These are phyloP conservation scores for Pseudois nayaur DNA, from an alignment of 2,113 vertebrate genomes.

Conservation along the genomic window DNA sequence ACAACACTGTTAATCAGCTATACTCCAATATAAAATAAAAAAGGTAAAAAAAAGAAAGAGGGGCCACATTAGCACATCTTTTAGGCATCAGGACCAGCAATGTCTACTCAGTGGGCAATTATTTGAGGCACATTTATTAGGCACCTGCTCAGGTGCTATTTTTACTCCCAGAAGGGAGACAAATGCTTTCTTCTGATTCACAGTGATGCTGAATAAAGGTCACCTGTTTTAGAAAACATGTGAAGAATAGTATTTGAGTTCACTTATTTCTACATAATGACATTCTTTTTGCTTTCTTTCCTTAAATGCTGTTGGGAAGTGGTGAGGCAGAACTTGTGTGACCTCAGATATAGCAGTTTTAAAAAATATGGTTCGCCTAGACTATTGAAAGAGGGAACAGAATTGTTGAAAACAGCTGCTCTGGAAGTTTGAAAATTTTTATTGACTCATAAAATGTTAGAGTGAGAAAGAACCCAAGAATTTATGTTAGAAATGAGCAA, in stretches of 20 bases:
- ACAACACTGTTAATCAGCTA: not conserved
- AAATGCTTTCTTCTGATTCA: not conserved
- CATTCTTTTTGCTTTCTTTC: not conserved
- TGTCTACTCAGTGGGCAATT: not conserved
- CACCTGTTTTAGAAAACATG: not conserved
- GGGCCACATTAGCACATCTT: not conserved
- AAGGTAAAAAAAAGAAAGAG: not conserved
- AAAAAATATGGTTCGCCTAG: not conserved
- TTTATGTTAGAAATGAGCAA: conserved; percentile 42
- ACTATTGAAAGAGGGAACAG: not conserved
- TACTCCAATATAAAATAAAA: not conserved
- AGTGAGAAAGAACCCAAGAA: conserved; percentile 1
- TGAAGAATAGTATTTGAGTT: not conserved
- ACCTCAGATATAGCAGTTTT: not conserved
- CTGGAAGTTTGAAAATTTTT: conserved; percentile 21
- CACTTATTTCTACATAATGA: not conserved
- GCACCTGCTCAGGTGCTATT: not conserved
- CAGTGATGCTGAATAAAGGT: not conserved
- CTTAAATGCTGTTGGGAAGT: not conserved
- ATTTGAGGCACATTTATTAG: not conserved
- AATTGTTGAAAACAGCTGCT: conserved; percentile 20
- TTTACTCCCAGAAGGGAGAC: not conserved
- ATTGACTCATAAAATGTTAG: conserved; percentile 51
- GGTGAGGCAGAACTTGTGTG: not conserved
- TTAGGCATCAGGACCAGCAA: not conserved